Evolutionary conservation across 1,140 invertebrate genomes (phyloP).

Genomic region (Lordiphosa collinella): DNA sequence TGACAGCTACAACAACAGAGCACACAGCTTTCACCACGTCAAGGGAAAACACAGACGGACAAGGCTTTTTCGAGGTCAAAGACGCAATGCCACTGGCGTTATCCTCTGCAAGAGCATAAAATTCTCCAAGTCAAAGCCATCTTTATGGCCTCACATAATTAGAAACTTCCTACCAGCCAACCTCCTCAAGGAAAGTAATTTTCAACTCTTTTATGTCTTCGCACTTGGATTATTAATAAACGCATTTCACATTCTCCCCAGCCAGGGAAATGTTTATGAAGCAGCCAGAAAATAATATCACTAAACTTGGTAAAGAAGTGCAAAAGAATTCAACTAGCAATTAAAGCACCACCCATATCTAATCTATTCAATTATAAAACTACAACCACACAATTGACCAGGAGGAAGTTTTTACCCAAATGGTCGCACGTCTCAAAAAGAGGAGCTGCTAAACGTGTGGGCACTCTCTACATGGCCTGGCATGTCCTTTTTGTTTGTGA

Average conservation of each 20-base stretch:
- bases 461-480: slow-evolving; percentile 28
- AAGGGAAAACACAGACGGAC: too few relatives aligned
- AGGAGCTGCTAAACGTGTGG: slow-evolving; percentile 28
- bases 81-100: too few relatives aligned
- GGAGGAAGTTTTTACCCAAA: slow-evolving; percentile 21
- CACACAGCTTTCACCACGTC: too few relatives aligned
- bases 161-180: neutral
- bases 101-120: too few relatives aligned
- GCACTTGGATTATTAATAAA: slow-evolving; percentile 67
- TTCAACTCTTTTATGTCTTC: slow-evolving; percentile 42
- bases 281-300: slow-evolving; percentile 2
- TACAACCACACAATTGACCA: slow-evolving; percentile 4
- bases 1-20: too few relatives aligned
- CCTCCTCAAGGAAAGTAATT: slow-evolving; percentile 28
- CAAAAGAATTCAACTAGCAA: slow-evolving; percentile 29
- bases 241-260: slow-evolving; percentile 17
- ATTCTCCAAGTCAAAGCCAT: too few relatives aligned
- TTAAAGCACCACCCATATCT: slow-evolving; percentile 28
- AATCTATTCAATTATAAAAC: slow-evolving; percentile 57
- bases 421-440: slow-evolving; percentile 38
- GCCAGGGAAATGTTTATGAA: slow-evolving; percentile 47
- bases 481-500: slow-evolving; percentile 50
- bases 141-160: too few relatives aligned
- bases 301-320: neutral
- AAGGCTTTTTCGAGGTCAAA: too few relatives aligned